These are phyloP conservation scores for Trachelus stipa DNA, from an alignment of 2,888 invertebrate genomes.

Conservation along the genomic window DNA sequence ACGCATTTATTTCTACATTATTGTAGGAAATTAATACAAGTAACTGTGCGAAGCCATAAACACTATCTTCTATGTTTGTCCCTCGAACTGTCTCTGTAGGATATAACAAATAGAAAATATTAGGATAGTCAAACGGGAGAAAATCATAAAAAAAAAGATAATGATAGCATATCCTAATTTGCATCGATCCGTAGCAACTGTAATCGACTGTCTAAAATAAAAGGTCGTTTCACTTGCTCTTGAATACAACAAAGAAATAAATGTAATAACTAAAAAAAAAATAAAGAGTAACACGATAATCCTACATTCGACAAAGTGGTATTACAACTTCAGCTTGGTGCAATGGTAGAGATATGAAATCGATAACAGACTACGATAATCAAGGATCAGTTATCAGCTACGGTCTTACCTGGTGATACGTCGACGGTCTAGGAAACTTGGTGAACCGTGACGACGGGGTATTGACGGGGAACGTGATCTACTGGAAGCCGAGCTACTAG, in stretches of 20 bases:
- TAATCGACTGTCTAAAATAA: conserved; percentile 15
- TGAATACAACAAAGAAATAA: conserved; percentile 28
- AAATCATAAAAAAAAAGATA: neutral
- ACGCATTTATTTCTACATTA: conserved; percentile 18
- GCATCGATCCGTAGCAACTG: conserved; percentile 9
- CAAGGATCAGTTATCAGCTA: conserved; percentile 13
- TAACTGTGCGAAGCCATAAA: conserved; percentile 45
- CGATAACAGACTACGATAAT: conserved; percentile 19
- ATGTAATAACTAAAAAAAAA: conserved; percentile 32
- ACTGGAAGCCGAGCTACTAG: conserved; percentile 60
- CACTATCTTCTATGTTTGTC: conserved; percentile 63
- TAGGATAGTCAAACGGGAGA: conserved; percentile 32
- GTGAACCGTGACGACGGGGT: conserved; percentile 91
- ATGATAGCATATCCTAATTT: conserved; percentile 5
- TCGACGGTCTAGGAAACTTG: conserved; percentile 92
- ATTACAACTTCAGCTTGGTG: conserved; percentile 44
- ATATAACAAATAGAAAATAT: conserved; percentile 56
- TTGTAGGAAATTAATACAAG: conserved; percentile 27
- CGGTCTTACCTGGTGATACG: conserved; percentile 90
- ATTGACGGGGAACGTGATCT: conserved; percentile 88
- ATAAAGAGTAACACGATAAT: conserved; percentile 18
- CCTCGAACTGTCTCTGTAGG: conserved; percentile 63
- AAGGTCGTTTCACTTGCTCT: neutral
- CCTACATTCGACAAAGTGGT: conserved; percentile 42
- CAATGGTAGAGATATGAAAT: conserved; percentile 32